These are phyloP conservation scores for Aurelia aurita DNA, from an alignment of 30 jellyfish, hydroid and myxozoan species.

Conservation along the genomic window DNA sequence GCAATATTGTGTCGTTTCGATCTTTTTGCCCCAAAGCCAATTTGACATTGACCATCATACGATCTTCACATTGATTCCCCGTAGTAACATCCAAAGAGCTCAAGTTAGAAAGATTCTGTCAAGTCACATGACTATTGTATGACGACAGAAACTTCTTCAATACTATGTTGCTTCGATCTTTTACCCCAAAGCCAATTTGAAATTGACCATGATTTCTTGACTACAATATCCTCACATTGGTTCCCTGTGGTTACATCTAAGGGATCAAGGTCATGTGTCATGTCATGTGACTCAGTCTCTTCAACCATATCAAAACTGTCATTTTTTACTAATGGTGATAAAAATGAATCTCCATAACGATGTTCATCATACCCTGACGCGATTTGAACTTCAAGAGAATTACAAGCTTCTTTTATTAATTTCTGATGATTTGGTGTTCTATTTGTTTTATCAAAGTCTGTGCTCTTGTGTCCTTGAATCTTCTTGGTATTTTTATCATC, in stretches of 20 bases:
- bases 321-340: constrained; percentile 36
- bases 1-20: not conserved
- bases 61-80: constrained; percentile 20
- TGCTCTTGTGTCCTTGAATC: too few species aligned
- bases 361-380: constrained; percentile 13
- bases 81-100: not conserved
- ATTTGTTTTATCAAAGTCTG: too few species aligned
- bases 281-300: not conserved
- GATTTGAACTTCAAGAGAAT: constrained; percentile 54
- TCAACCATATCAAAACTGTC: not conserved
- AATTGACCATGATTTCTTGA: constrained; percentile 70
- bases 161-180: not conserved
- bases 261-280: not conserved
- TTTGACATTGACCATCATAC: constrained; percentile 60
- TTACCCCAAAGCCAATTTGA: constrained; percentile 58
- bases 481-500: too few species aligned
- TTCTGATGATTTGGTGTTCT: not conserved
- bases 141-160: constrained; percentile 36
- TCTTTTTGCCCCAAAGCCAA: constrained; percentile 49
- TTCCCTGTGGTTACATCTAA: not conserved
- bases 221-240: constrained; percentile 46
- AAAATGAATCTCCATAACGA: constrained; percentile 47
- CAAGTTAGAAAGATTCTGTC: not conserved
- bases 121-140: constrained; percentile 9
- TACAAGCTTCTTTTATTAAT: not conserved